Evolutionary conservation across 1,140 invertebrate genomes (phyloP), one percentile per base, ranked within the genome.

Genomic region (Drosophila setifemur): DNA sequence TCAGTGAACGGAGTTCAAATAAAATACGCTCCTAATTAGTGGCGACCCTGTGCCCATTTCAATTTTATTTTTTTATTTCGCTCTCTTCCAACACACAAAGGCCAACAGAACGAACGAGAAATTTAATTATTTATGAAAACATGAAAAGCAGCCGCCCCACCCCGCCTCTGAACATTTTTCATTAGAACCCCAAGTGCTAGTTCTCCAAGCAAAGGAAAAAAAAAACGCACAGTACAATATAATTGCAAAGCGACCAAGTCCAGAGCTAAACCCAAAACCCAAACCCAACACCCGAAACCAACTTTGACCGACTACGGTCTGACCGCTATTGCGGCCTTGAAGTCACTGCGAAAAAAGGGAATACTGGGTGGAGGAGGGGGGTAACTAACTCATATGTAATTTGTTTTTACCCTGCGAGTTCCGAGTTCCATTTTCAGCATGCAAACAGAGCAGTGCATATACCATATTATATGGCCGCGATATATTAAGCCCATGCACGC

Each of bases 71-170:
- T 60, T 57, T 61, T 61, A 43, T 43, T 33, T 18, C 21, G 9
- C 48, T 33, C 11, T 16, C 14, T 16, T 18, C 25, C 48, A 14
- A 8, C 57, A 21, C 66, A 47, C 39, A 60, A 54, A 58, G 55
- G 47, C 60, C 45, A 35, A 35, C 33, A 47, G 25, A 21, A 66
- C 33, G 33, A 48, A 40, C 54, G 58, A 83, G 54, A 70, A 78
- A 70, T 81, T 83, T 83, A 83, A 83, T 83, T 83, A 83, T 83
- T 83, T 83, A 83, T 85, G 79, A 85, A 83, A 79, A 82, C 78
- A 82, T 82, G 78, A 61, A 66, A 73, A 63, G 57, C 60, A 47
- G 29, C 33, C 9, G 25, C 54, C 23, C 33, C 9, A 19, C 54
- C 23, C 29, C 47, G 49, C 50, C 43, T 68, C 57, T 58, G 47